phyloP scores from a whole-genome alignment of 1,140 invertebrate species.

The Oryzaephilus surinamensis region DNA sequence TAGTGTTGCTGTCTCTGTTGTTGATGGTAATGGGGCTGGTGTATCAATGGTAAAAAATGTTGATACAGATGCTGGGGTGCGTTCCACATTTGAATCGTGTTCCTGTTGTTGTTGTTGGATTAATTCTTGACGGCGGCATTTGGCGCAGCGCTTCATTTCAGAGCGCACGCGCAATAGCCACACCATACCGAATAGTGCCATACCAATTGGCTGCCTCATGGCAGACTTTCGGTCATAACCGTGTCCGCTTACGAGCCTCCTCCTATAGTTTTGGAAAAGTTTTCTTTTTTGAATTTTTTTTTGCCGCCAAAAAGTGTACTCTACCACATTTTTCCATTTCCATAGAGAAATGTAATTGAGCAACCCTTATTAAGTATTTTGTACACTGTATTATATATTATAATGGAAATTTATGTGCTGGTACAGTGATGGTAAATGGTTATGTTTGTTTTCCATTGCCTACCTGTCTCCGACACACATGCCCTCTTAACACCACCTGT shows the following conservation, averaged over 20 bases:
- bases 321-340: too few relatives aligned
- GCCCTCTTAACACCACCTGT: too few relatives aligned
- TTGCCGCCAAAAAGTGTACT: too few relatives aligned
- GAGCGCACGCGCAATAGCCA: conserved; percentile 67
- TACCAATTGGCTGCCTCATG: conserved; percentile 35
- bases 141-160: conserved; percentile 59
- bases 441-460: too few relatives aligned
- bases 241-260: conserved; percentile 3
- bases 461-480: too few relatives aligned
- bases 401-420: too few relatives aligned
- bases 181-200: conserved; percentile 78
- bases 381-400: too few relatives aligned
- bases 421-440: too few relatives aligned
- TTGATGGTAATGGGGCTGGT: conserved; percentile 25
- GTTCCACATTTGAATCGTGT: conserved; percentile 32
- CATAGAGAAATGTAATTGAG: too few relatives aligned
- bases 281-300: too few relatives aligned
- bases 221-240: conserved; percentile 18
- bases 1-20: conserved; percentile 5
- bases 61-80: conserved; percentile 38
- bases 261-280: too few relatives aligned
- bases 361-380: too few relatives aligned
- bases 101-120: conserved; percentile 14
- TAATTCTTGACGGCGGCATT: conserved; percentile 50
- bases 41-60: conserved; percentile 45